Base-by-base conservation (phyloP, 2,113 vertebrate species). In the Melanerpes aurifrons region DNA sequence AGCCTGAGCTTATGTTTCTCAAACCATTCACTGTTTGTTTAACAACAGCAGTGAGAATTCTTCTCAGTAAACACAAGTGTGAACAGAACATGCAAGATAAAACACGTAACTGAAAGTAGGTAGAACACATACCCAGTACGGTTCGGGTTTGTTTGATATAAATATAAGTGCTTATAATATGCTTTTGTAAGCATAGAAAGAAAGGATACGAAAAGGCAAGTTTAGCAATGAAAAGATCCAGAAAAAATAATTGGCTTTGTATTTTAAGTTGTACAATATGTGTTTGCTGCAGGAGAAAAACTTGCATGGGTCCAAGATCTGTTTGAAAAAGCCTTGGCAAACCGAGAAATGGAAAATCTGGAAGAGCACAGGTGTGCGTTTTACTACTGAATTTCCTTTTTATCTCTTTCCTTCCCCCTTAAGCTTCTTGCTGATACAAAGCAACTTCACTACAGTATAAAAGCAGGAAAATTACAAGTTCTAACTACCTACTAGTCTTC, bases 61-160 rank as follows among this genome's bases (percentile, higher is more conserved):
- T 85, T 61, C 62, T 85, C 47, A 25, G 89, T 37, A 76, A 79
- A 59, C 32, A 48, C 78, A 80, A 93, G 78, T 21, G 32, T 67
- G 84, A 93, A 88, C 82, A 95, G 63, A 89, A 82, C 40, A 35
- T 21, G 14, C 92, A 94, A 57, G 86, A 93, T n/a, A 84, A 95
- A 76, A 93, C 91, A 67, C 24, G 74, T 26, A 71, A 50, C 67
- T 88, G 40, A 76, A 84, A 88, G 57, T 5, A 77, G 48, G 32
- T 57, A 95, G 57, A 90, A 37, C 53, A 90, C 57, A 63, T 47
- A 82, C 77, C 74, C 70, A 69, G 24, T 21, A 43, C 4, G 48
- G 32, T 67, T 18, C 21, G 50, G 12, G 25, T 86, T 50, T 67
- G 31, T 50, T 78, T 75, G 47, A 28, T 70, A 74, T 31, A 71